phyloP scores from a whole-genome alignment of 2,888 invertebrate genomes.

The Stenolophus ochropezus region DNA sequence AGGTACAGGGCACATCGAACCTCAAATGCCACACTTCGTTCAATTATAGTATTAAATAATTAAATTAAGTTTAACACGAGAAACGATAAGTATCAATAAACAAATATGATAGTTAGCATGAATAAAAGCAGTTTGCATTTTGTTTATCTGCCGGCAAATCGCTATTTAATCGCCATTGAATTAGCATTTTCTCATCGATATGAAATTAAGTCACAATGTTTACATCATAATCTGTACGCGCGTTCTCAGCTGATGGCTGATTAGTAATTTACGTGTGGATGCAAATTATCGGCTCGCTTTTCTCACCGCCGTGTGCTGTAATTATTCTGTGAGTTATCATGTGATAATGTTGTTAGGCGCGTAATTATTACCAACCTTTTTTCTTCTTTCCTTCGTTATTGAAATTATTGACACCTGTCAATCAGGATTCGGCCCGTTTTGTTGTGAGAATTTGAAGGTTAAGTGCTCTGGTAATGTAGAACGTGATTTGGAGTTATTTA shows the following conservation, averaged over 20 bases:
- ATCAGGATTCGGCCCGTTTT: conserved; percentile 22
- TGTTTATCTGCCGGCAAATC: no score
- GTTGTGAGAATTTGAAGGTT: conserved; percentile 29
- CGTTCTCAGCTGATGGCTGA: not conserved
- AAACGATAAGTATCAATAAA: no score
- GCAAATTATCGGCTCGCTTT: conserved; percentile 36
- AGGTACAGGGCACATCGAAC: no score
- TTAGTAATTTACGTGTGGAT: conserved; percentile 37
- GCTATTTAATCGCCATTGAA: not conserved
- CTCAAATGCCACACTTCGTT: no score
- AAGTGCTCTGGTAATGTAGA: conserved; percentile 4
- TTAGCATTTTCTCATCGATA: not conserved
- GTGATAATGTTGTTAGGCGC: conserved; percentile 17
- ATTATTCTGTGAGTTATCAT: conserved; percentile 18
- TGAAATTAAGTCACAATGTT: conserved; percentile 45
- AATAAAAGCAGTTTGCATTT: no score
- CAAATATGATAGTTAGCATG: no score
- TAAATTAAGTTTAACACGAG: no score
- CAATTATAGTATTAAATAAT: no score
- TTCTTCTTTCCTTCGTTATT: conserved; percentile 24
- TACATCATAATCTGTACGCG: conserved; percentile 20
- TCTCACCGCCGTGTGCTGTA: conserved; percentile 21
- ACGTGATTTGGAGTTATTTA: conserved; percentile 26
- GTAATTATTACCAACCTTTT: conserved; percentile 15
- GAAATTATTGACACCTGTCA: conserved; percentile 51